Evolutionary conservation across 1,140 invertebrate genomes (phyloP), one percentile per base, ranked within the genome.

Genomic region (Atta colombica): DNA sequence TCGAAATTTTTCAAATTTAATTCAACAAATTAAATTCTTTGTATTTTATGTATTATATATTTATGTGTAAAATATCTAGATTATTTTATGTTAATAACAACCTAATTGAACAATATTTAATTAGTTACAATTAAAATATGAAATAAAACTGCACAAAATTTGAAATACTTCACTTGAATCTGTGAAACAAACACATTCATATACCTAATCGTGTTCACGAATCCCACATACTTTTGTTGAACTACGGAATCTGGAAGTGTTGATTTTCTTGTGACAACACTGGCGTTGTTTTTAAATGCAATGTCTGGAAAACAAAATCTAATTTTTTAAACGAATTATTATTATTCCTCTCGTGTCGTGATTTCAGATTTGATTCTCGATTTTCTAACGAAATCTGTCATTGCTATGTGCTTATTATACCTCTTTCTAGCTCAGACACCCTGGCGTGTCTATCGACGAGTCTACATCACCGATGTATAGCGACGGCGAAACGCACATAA

Each of bases 161-260:
- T 3, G 0, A 53, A n/a, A 14, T 58, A 16, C 21, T 2, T 71
- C 25, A 69, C 21, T 45, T 49, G 21, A 68, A 58, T 39, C 10
- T 45, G 12, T 51, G 49, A 75, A 18, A 6, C 25, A 61, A 16
- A 82, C 14, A 14, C 16, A 74, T 61, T 63, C 28, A 21, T 51
- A 51, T 1, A 31, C 12, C 45, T 71, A 71, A 58, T 45, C 39
- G 7, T 45, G 1, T 45, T 49, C 18, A 49, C 60, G 63, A 69
- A 45, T 69, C 3, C 25, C 28, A 84, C 80, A 75, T 84, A 84
- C 80, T 60, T 75, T n/a, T 84, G 51, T 49, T n/a, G 55, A 45
- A 84, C 39, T 18, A 81, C 8, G 14, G 16, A 35, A n/a, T 51
- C 18, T 28, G 21, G 16, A 60, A 51, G 8, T 4, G n/a, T 74